Base-by-base conservation (phyloP, 1,140 invertebrate species). In the Hycleus cichorii region DNA sequence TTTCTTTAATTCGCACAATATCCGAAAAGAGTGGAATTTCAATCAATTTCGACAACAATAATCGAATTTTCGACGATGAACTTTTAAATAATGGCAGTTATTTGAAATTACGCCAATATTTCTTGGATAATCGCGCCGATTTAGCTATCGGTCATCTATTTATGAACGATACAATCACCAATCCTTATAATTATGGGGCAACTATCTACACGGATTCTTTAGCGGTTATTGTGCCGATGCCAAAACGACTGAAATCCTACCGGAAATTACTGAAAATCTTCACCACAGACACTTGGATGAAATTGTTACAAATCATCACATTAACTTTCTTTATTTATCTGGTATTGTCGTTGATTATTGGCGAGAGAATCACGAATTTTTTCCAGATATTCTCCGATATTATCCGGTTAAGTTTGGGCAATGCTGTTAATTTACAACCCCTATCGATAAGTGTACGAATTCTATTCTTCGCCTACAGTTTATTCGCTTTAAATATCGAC, bases 171-270 rank as follows among this genome's bases (percentile, higher is more conserved):
- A 49, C 55, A 39, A 26, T 11, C 10, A 45, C 55, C 4, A 39
- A 18, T n/a, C 55, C 55, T 49, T 57, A 48, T 42, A 47, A 57
- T 26, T 57, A 49, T 42, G 55, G 55, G 0, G 38, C 55, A n/a
- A 4, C 48, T 2, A 12, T 57, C 5, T 49, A 26, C 25, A 42
- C n/a, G 6, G 55, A 57, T 46, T 6, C 11, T 18, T 10, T 49
- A 4, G 10, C 7, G 3, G 26, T 57, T 10, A 32, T n/a, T 9
- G 25, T 39, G 3, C 39, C 39, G 0, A 45, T 39, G 6, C 47
- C 47, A 6, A 57, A 49, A 38, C 49, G 45, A 38, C 43, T 57
- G 0, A 39, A 49, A 32, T 44, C 40, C 4, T 57, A 57, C 27
- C 25, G n/a, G 26, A 57, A 57, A 18, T 10, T 57, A 6, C 38